Evolutionary conservation across 1,140 invertebrate genomes (phyloP).

Genomic region (Vollenhovia emeryi): DNA sequence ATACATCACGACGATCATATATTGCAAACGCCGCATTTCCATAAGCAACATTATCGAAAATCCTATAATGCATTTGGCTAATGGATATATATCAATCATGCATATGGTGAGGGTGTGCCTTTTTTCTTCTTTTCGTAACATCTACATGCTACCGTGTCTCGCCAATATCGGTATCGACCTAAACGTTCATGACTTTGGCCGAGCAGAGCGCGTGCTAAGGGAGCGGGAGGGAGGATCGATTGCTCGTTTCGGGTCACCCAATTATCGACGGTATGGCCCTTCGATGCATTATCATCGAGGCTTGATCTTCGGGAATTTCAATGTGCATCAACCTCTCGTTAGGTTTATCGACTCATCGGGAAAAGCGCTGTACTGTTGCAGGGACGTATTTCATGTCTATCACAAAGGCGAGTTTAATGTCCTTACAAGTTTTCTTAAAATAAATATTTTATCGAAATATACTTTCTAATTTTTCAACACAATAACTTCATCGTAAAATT

Average conservation of each 20-base stretch:
- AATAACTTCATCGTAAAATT: neutral
- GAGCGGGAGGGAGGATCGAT: constrained; percentile 28
- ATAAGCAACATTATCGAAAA: constrained; percentile 50
- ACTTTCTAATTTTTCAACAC: neutral
- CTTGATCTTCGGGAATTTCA: constrained; percentile 44
- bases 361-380: constrained; percentile 62
- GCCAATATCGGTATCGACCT: constrained; percentile 23
- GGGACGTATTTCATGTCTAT: neutral
- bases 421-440: neutral
- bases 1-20: constrained; percentile 13
- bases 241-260: constrained; percentile 50
- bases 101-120: neutral
- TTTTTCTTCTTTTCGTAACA: neutral
- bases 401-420: neutral
- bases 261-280: constrained; percentile 62
- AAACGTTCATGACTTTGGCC: constrained; percentile 1
- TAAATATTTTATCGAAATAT: neutral
- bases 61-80: constrained; percentile 26
- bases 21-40: constrained; percentile 20
- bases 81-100: constrained; percentile 47
- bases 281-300: constrained; percentile 48
- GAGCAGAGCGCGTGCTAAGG: constrained; percentile 10
- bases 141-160: neutral
- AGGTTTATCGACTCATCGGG: constrained; percentile 73
- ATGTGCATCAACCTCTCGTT: neutral